Evolutionary conservation across 1,140 invertebrate species (phyloP), one percentile per base, ranked within the genome.

Genomic region (Cydia amplana): DNA sequence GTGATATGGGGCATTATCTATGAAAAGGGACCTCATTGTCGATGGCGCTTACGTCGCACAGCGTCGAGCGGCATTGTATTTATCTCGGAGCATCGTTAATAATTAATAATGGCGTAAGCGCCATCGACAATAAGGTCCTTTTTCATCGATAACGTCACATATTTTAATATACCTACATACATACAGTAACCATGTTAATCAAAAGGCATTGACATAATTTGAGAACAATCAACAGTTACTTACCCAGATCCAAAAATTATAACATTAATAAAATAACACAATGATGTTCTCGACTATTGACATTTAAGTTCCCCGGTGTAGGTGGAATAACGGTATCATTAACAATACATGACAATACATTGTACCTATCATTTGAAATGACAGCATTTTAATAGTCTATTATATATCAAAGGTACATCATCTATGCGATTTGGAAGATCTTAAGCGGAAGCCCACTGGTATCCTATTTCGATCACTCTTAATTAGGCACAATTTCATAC

Each of bases 251-350:
- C 51, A 23, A 60, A 60, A 23, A 60, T 7, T 9, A 23, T 23
- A 60, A 55, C 51, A 55, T 55, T 55, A 55, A 46, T 46, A 55
- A 60, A 55, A 46, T 46, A 55, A 60, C 18, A 60, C 55, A 60
- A 60, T 60, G 55, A 60, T 23, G 9, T 60, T n/a, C 64, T 40
- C 36, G 36, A 70, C 28, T 18, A 20, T 70, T 70, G 65, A 36
- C 65, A 70, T 70, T 70, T 70, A 70, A 43, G 28, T 70, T 32
- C 28, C n/a, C 0, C 28, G 9, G 36, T 7, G 65, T 70, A 36
- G 65, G 65, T 70, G 65, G 65, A 16, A 40, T 70, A 70, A 18
- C 65, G 65, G 65, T 70, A 20, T 18, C n/a, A 43, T 43, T 36
- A 70, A 36, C 28, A 43, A 36, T n/a, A 70, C 65, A 70, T 36